Evolutionary conservation across 2,888 invertebrate genomes (phyloP).

Genomic region (Netelia melanura): DNA sequence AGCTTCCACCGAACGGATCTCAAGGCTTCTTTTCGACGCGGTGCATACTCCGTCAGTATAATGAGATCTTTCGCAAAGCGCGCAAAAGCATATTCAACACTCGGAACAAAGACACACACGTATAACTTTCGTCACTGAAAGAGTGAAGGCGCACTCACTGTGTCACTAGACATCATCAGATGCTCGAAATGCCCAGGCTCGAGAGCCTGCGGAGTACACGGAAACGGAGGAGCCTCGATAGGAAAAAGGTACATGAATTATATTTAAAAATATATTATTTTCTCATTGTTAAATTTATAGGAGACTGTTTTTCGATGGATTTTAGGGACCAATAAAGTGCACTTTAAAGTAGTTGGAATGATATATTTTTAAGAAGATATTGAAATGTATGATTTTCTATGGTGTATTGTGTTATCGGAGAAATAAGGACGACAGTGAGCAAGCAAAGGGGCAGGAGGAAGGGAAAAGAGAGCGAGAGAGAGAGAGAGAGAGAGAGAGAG

Average conservation of each 20-base stretch:
- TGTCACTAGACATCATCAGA: conserved; percentile 18
- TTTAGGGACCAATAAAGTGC: no score
- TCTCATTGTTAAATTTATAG: no score
- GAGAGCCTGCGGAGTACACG: not conserved
- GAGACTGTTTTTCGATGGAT: no score
- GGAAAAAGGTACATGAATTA: not conserved
- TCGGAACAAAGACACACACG: conserved; percentile 12
- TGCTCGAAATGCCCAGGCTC: not conserved
- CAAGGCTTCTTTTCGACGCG: conserved; percentile 60
- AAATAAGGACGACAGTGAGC: not conserved
- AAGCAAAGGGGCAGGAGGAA: no score
- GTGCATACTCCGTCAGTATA: conserved; percentile 66
- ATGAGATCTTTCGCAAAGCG: conserved; percentile 60
- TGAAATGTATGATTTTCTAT: no score
- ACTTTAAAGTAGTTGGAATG: no score
- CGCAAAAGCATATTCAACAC: conserved; percentile 29
- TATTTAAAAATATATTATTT: no score
- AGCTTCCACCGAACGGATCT: conserved; percentile 53
- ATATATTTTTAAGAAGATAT: no score
- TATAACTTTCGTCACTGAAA: conserved; percentile 15
- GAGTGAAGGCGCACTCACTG: conserved; percentile 20
- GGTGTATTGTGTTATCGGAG: no score
- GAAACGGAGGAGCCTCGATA: not conserved
- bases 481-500: not conserved
- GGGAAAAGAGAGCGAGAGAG: not conserved